phyloP scores from a whole-genome alignment of 1,140 invertebrate species.

The Wiebesia pumilae region DNA sequence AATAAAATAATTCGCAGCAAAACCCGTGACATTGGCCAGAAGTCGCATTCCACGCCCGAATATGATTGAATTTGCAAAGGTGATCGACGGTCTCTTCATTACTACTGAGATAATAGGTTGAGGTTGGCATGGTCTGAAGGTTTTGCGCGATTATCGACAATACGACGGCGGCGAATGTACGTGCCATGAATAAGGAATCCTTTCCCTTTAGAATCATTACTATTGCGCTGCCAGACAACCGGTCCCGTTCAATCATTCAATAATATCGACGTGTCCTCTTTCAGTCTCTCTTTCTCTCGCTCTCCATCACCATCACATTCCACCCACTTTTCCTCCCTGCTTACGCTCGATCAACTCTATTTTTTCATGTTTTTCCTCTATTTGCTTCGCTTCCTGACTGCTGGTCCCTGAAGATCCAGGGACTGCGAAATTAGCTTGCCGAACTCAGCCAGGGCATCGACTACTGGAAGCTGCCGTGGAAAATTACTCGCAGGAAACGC shows the following conservation, averaged over 20 bases:
- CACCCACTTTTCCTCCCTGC: neutral
- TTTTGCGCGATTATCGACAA: constrained; percentile 29
- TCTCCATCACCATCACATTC: neutral
- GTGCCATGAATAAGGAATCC: constrained; percentile 36
- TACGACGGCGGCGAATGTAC: neutral
- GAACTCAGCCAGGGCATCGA: neutral
- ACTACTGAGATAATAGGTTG: neutral
- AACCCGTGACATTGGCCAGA: neutral
- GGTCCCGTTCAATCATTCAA: constrained; percentile 41
- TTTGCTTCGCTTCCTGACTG: no score
- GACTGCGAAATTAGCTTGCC: constrained; percentile 24
- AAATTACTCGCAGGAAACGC: constrained; percentile 4
- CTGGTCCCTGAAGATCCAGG: no score
- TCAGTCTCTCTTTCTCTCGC: neutral
- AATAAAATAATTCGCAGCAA: neutral
- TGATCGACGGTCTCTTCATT: constrained; percentile 1
- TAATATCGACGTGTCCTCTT: constrained; percentile 29
- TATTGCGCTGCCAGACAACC: neutral
- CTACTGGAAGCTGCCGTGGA: neutral
- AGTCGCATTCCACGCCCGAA: neutral
- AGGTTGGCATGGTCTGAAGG: neutral
- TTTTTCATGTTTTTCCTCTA: no score
- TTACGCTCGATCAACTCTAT: no score
- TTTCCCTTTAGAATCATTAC: neutral
- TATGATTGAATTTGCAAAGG: constrained; percentile 31